phyloP scores from a whole-genome alignment of 1,140 invertebrate genomes.

The Hycleus phaleratus region DNA sequence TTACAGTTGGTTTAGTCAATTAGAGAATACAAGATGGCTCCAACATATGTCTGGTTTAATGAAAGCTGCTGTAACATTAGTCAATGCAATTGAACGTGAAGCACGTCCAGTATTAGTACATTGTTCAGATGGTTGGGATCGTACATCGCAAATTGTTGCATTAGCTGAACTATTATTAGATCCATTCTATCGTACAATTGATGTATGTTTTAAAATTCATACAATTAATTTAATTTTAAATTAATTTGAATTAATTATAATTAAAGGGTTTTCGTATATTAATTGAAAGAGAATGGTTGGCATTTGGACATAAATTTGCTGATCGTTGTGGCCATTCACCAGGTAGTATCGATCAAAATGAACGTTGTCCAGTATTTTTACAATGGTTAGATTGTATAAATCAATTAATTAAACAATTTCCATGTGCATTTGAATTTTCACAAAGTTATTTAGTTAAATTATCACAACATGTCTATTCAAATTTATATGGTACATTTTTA shows the following conservation, averaged over 20 bases:
- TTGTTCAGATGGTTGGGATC: conserved; percentile 96
- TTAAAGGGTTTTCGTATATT: conserved; percentile 81
- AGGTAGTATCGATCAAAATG: conserved; percentile 77
- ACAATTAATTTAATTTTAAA: background rate
- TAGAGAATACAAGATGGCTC: conserved; percentile 87
- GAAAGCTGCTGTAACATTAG: conserved; percentile 70
- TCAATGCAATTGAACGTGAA: conserved; percentile 70
- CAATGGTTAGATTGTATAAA: conserved; percentile 97
- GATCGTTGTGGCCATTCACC: conserved; percentile 86
- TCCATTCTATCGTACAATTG: conserved; percentile 85
- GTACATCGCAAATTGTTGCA: conserved; percentile 89
- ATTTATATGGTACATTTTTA: conserved; percentile 94
- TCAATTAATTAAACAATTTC: conserved; percentile 84
- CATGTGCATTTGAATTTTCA: conserved; percentile 93
- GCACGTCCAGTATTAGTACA: conserved; percentile 89
- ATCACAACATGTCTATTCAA: conserved; percentile 90
- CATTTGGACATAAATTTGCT: conserved; percentile 95
- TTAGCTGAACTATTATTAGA: conserved; percentile 87
- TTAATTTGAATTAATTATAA: background rate
- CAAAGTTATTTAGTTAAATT: conserved; percentile 89
- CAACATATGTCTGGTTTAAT: conserved; percentile 79
- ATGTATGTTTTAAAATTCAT: conserved; percentile 48
- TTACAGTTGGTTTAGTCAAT: conserved; percentile 73
- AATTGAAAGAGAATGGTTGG: conserved; percentile 91
- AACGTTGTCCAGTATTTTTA: conserved; percentile 92